Conservation (phyloP, 2,113 vertebrate genomes). For the Uropsilus gracilis region DNA sequence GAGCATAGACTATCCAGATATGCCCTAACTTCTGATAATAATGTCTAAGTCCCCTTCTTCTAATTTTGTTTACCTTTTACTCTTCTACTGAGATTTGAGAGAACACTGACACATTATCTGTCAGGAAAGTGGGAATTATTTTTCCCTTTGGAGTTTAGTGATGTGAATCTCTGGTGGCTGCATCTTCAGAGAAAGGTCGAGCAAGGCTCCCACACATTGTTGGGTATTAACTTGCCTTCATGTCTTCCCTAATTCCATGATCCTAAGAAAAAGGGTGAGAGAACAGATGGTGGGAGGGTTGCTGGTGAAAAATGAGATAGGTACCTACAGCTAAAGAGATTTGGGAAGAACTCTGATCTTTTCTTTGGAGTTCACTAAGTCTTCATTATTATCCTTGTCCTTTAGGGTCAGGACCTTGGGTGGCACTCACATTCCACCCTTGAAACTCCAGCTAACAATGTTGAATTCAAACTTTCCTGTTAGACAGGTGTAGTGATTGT, state of each 20-base stretch:
- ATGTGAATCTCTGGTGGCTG: neutral
- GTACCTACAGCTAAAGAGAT: neutral
- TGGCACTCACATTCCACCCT: neutral
- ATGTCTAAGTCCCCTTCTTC: neutral
- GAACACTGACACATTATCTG: neutral
- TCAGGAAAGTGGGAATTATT: slow-evolving; percentile 22
- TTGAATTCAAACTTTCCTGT: neutral
- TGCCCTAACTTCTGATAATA: neutral
- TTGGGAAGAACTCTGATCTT: neutral
- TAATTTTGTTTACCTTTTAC: neutral
- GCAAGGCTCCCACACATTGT: neutral
- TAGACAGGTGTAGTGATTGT: neutral
- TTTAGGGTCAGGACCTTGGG: slow-evolving; percentile 38
- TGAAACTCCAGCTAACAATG: slow-evolving; percentile 4
- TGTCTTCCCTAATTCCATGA: neutral
- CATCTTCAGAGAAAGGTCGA: slow-evolving; percentile 24
- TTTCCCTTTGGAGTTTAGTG: slow-evolving; percentile 21
- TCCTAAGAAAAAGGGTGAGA: neutral
- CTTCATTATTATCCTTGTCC: slow-evolving; percentile 29
- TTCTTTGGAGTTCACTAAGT: slow-evolving; percentile 27
- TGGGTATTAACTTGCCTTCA: neutral
- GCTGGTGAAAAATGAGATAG: neutral
- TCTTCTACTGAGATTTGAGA: slow-evolving; percentile 26
- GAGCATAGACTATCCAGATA: neutral
- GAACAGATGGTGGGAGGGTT: neutral